These are phyloP conservation scores for Xestia sexstrigata DNA, from an alignment of 2,888 invertebrate species.

Conservation along the genomic window DNA sequence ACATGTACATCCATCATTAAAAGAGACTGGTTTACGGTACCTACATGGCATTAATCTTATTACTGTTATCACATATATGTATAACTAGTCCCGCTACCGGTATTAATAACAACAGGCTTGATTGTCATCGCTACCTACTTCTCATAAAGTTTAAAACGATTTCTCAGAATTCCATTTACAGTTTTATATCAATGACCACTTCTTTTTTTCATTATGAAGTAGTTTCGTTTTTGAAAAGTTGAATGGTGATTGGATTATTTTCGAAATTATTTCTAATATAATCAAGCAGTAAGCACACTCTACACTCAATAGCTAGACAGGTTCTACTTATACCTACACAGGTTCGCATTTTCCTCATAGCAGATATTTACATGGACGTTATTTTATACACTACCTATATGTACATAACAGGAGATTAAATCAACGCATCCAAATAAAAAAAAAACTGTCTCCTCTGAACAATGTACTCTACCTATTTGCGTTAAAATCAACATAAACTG, in stretches of 20 bases:
- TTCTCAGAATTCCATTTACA: slow-evolving; percentile 11
- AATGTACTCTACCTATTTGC: slow-evolving; percentile 55
- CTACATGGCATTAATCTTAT: slow-evolving; percentile 27
- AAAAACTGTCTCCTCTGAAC: slow-evolving; percentile 52
- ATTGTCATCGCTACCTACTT: not conserved
- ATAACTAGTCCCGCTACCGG: slow-evolving; percentile 11
- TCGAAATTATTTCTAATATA: not conserved
- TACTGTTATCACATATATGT: slow-evolving; percentile 46
- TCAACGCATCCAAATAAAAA: slow-evolving; percentile 38
- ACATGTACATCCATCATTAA: slow-evolving; percentile 2
- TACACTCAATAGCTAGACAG: not conserved
- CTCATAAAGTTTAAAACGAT: not conserved
- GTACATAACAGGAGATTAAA: slow-evolving; percentile 15
- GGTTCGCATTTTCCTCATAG: slow-evolving; percentile 13
- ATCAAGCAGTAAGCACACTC: not conserved
- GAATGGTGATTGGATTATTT: not conserved
- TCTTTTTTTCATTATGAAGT: not conserved
- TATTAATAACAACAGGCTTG: slow-evolving; percentile 3
- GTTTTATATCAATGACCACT: not conserved
- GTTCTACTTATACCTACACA: not conserved
- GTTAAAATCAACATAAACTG: slow-evolving; percentile 26
- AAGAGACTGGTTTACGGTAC: slow-evolving; percentile 5
- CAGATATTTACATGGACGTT: not conserved
- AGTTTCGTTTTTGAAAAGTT: not conserved
- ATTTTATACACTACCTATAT: not conserved